Evolutionary conservation across 1,140 invertebrate genomes (phyloP).

Genomic region (Zaprionus nigranus): DNA sequence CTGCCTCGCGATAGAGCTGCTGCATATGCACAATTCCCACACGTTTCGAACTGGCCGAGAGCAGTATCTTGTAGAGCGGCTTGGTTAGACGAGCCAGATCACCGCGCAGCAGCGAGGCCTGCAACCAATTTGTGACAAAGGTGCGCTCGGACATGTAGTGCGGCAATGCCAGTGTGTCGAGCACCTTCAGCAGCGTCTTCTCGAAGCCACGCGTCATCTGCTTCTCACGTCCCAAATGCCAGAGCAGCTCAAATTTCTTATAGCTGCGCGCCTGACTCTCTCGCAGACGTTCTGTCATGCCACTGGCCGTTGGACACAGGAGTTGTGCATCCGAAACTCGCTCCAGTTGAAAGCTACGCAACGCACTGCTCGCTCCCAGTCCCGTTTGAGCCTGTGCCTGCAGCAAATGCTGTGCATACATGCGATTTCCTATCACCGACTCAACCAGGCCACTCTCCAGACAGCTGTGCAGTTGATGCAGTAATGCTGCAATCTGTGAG

Average conservation of each 20-base stretch:
- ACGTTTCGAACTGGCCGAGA: conserved; percentile 93
- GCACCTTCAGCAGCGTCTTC: conserved; percentile 77
- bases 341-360: conserved; percentile 62
- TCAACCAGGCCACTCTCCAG: conserved; percentile 82
- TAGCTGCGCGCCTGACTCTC: conserved; percentile 88
- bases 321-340: conserved; percentile 72
- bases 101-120: conserved; percentile 88
- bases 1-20: conserved; percentile 88
- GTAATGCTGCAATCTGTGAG: conserved; percentile 65
- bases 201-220: conserved; percentile 84
- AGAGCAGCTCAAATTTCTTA: conserved; percentile 91
- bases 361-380: conserved; percentile 30
- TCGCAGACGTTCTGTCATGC: conserved; percentile 58
- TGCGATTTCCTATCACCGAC: conserved; percentile 75
- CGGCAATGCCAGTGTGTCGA: conserved; percentile 75
- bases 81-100: conserved; percentile 92
- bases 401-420: conserved; percentile 74
- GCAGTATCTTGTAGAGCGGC: conserved; percentile 91
- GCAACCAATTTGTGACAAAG: conserved; percentile 84
- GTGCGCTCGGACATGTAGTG: conserved; percentile 82
- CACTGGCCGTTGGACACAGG: conserved; percentile 62
- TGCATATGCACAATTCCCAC: conserved; percentile 94
- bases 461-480: conserved; percentile 82
- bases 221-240: conserved; percentile 91
- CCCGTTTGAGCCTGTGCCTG: conserved; percentile 44